Percentiles rank a stretch among this genome's conserved stretches.
These are phyloP conservation scores for Nibea coibor DNA, from an alignment of 2,113 vertebrate species.

Conservation along the genomic window DNA sequence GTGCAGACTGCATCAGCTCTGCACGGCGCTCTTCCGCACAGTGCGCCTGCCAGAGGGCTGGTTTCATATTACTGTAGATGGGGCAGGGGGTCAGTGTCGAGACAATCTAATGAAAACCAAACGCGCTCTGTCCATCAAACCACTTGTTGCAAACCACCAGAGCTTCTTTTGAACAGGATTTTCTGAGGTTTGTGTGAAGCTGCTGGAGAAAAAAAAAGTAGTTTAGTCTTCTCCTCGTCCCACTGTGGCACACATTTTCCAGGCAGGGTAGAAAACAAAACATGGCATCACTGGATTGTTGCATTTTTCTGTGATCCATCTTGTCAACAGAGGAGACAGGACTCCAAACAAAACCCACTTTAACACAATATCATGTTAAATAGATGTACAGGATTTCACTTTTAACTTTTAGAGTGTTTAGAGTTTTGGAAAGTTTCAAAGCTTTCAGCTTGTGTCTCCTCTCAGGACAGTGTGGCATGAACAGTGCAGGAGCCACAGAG, in stretches of 20 bases:
- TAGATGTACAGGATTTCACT: neutral
- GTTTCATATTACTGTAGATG: conserved; percentile 81
- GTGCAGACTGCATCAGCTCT: conserved; percentile 66
- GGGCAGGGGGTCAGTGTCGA: conserved; percentile 80
- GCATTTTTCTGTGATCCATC: neutral
- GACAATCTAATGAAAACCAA: conserved; percentile 79
- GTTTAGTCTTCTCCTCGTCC: neutral
- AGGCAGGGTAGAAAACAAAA: neutral
- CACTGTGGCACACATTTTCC: neutral
- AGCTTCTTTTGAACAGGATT: conserved; percentile 23
- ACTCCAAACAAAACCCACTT: neutral
- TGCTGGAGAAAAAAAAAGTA: neutral
- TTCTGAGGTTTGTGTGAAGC: conserved; percentile 36
- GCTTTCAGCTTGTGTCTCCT: neutral
- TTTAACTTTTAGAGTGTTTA: neutral
- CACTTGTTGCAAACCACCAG: conserved; percentile 32
- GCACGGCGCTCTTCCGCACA: conserved; percentile 59
- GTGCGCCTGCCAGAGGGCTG: conserved; percentile 68
- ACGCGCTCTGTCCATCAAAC: conserved; percentile 62
- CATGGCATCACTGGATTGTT: neutral
- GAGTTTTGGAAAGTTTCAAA: neutral
- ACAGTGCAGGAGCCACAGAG: neutral
- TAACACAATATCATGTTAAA: neutral
- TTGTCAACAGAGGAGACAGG: neutral
- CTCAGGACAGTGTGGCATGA: neutral